Evolutionary conservation across 2,113 vertebrate species (phyloP).

Genomic region (Coturnix japonica): DNA sequence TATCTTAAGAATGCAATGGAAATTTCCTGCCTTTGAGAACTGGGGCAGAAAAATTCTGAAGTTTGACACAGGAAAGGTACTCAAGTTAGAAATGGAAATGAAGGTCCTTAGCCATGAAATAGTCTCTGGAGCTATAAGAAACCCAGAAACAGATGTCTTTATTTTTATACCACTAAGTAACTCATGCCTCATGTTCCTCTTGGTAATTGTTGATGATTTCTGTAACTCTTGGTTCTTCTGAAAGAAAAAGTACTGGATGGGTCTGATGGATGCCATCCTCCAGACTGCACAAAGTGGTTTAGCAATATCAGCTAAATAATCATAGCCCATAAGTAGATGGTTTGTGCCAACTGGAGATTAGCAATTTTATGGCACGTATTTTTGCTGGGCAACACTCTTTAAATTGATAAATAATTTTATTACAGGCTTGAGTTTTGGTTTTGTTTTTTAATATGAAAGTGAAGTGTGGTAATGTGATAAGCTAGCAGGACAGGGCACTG

Average conservation of each 20-base stretch:
- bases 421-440: background rate
- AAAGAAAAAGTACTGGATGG: constrained; percentile 27
- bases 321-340: background rate
- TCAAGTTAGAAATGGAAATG: constrained; percentile 51
- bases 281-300: background rate
- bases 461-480: background rate
- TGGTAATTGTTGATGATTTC: constrained; percentile 6
- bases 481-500: background rate
- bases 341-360: background rate
- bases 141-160: constrained; percentile 63
- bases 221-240: background rate
- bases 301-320: background rate
- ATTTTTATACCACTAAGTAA: constrained; percentile 61
- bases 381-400: background rate
- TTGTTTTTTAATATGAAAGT: background rate
- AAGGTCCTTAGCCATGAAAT: constrained; percentile 31
- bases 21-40: background rate
- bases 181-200: background rate
- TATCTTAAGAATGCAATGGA: background rate
- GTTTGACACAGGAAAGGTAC: constrained; percentile 15
- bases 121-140: constrained; percentile 25
- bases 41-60: constrained; percentile 30
- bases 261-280: background rate
- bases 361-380: background rate
- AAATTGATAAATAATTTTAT: background rate